Percentiles rank a stretch among this genome's conserved stretches.
phyloP scores from a whole-genome alignment of 2,113 vertebrate species.

The Halcyon senegalensis region DNA sequence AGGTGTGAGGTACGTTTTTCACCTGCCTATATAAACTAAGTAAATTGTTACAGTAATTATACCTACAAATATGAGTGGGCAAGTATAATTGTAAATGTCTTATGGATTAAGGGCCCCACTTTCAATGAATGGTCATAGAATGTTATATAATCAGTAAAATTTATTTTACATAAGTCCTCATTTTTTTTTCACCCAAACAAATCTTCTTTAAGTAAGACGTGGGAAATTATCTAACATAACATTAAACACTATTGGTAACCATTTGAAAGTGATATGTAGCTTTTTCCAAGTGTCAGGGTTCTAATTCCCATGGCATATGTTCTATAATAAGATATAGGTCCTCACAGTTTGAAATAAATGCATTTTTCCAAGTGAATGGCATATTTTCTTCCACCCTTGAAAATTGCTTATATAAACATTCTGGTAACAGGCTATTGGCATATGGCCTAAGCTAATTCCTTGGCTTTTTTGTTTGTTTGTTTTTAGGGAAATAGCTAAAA shows the following conservation, averaged over 20 bases:
- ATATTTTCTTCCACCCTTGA: conserved; percentile 48
- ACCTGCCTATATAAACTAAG: background rate
- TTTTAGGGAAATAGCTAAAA: conserved; percentile 17
- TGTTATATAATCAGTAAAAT: background rate
- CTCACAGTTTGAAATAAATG: conserved; percentile 19
- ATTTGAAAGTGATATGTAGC: background rate
- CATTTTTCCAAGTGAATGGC: conserved; percentile 16
- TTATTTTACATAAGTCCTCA: background rate
- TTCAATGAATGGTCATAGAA: background rate
- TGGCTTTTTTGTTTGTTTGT: background rate
- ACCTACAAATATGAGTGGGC: background rate
- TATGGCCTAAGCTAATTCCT: conserved; percentile 9
- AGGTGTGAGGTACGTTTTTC: background rate
- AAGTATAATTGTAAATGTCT: background rate
- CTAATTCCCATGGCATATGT: conserved; percentile 11
- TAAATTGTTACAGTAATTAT: background rate
- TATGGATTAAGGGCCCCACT: background rate
- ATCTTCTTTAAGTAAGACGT: background rate
- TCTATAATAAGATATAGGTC: conserved; percentile 36
- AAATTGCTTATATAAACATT: conserved; percentile 46
- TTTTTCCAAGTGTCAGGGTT: background rate
- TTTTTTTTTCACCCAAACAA: background rate
- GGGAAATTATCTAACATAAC: background rate
- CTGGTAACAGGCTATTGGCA: conserved; percentile 33
- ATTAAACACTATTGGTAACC: background rate